phyloP scores from a whole-genome alignment of 2,797 vertebrate species.

The Lemur catta region DNA sequence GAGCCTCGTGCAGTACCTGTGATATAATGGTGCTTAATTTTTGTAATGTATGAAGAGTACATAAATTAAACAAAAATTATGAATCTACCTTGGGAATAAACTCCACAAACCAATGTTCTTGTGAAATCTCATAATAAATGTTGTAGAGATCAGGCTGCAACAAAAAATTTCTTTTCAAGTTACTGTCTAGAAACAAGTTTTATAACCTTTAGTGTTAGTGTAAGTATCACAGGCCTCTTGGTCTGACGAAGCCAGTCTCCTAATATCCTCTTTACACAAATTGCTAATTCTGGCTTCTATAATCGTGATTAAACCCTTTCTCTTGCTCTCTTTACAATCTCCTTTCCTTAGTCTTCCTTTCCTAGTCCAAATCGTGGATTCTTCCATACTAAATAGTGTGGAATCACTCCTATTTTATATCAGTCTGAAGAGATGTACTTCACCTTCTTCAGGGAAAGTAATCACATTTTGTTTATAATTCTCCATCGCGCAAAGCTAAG shows the following conservation, averaged over 20 bases:
- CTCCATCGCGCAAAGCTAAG: neutral
- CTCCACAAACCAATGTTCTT: neutral
- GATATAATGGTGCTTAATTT: neutral
- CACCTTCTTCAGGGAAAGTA: neutral
- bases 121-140: neutral
- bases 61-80: neutral
- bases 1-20: accelerated
- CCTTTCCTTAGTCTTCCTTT: neutral
- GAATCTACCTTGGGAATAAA: neutral
- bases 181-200: neutral
- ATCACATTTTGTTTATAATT: conserved; percentile 1
- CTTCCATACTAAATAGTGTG: neutral
- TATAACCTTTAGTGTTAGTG: neutral
- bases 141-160: neutral
- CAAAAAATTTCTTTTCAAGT: neutral
- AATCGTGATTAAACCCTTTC: neutral
- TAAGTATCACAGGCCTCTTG: neutral
- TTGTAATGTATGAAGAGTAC: neutral
- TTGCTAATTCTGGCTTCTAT: neutral
- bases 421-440: neutral
- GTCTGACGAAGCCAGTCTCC: neutral
- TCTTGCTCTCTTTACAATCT: neutral
- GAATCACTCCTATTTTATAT: neutral
- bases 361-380: neutral
- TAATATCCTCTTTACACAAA: neutral